Base-by-base conservation (phyloP, 2,113 vertebrate species). In the Varanus komodoensis region DNA sequence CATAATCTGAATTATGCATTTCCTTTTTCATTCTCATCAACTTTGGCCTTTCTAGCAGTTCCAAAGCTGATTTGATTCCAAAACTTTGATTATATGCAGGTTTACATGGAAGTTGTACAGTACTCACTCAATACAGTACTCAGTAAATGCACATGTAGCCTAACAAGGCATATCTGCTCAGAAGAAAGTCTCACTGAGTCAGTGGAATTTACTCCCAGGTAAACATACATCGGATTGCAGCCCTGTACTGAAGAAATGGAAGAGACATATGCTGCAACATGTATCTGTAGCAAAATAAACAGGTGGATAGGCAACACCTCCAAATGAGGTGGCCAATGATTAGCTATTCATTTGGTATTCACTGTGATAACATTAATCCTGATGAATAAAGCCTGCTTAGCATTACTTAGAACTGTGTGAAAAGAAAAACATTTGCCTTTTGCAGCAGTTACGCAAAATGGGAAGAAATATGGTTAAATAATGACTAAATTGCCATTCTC, bases 301-400 rank as follows among this genome's bases (percentile, higher is more conserved):
- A 95, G 92, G 95, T 95, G 93, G 93, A 93, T 92, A 94, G 93
- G 93, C 96, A 92, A 94, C 90, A 95, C 75, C 90, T 92, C 83
- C 91, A 93, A 94, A 93, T 8, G 69, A 67, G 73, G 80, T 94
- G 91, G 75, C 89, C 94, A 93, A 79, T 82, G 90, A 93, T 92
- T 93, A 95, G 90, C 92, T 93, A 92, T 95, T 94, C 84, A 93
- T 96, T 92, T 93, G 67, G 54, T 95, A 95, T 94, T 95, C 94
- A 92, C 52, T 91, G 87, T 0, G 0, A 92, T 95, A 93, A 87
- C 79, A 92, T 95, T 93, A 94, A 92, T 93, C 88, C 69, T 91
- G 50, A 73, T 90, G 92, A 92, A 91, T 84, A 92, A 90, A 91
- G 90, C 93, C 67, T 29, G 89, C 64, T 89, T 84, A 94, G 29